Percentiles rank a stretch among this genome's conserved stretches.
Conservation (phyloP, 2,888 invertebrate genomes). For the Tubulanus polymorphus region DNA sequence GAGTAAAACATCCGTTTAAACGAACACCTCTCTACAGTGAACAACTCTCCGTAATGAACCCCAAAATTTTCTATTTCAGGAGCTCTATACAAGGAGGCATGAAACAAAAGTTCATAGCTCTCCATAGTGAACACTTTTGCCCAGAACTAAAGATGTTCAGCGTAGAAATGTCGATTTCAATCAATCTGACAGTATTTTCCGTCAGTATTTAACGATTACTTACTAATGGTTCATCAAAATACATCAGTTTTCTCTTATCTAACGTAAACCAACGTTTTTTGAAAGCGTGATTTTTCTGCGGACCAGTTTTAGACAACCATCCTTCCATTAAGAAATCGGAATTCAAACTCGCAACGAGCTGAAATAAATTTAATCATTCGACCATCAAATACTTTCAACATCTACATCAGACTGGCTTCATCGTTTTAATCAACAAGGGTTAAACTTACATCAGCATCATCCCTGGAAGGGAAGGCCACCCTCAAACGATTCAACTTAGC, state of each 20-base stretch:
- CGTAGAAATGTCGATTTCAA: too few species aligned
- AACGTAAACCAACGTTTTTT: constrained; percentile 84
- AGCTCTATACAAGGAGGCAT: too few species aligned
- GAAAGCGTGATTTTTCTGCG: constrained; percentile 74
- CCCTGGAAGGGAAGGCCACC: constrained; percentile 71
- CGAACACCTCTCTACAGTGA: too few species aligned
- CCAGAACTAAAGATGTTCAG: too few species aligned
- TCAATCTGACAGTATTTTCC: too few species aligned
- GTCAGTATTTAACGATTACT: too few species aligned
- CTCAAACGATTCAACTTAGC: constrained; percentile 78
- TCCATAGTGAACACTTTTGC: too few species aligned
- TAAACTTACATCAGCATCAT: constrained; percentile 36
- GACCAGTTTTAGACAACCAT: constrained; percentile 86
- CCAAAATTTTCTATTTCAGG: too few species aligned
- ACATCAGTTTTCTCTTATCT: constrained; percentile 87
- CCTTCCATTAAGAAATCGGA: constrained; percentile 82
- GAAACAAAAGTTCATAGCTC: too few species aligned
- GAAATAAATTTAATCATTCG: constrained; percentile 5
- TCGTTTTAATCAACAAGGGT: not conserved
- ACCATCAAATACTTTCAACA: not conserved
- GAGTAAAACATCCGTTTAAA: too few species aligned
- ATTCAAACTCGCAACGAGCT: constrained; percentile 67
- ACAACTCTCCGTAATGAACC: too few species aligned
- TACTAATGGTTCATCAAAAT: constrained; percentile 77
- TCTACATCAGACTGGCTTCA: not conserved